phyloP scores from a whole-genome alignment of 2,888 invertebrate genomes.

The Microctonus brassicae region DNA sequence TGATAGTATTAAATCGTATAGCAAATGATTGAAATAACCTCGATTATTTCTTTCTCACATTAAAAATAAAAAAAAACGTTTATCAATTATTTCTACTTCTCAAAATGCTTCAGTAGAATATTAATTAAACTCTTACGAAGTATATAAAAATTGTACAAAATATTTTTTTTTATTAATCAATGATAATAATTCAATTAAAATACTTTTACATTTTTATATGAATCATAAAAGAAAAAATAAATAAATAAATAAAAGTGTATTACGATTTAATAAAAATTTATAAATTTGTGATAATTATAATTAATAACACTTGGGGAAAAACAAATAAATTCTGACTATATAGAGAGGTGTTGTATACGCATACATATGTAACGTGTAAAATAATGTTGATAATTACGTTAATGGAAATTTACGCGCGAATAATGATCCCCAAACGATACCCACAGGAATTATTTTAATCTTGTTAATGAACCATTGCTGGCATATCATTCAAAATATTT shows the following conservation, averaged over 20 bases:
- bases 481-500: neutral
- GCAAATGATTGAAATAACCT: constrained; percentile 4
- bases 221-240: too few species aligned
- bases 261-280: neutral
- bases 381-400: constrained; percentile 24
- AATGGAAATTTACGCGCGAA: constrained; percentile 17
- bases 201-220: too few species aligned
- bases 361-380: neutral
- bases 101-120: neutral
- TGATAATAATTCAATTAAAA: too few species aligned
- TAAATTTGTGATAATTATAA: neutral
- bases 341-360: too few species aligned
- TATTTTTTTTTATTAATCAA: too few species aligned
- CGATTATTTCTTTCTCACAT: neutral
- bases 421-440: constrained; percentile 7
- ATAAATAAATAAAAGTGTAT: too few species aligned
- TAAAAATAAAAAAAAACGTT: too few species aligned
- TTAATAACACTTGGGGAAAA: neutral
- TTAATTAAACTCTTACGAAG: neutral
- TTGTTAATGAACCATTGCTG: neutral
- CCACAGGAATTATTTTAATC: constrained; percentile 26
- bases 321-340: neutral
- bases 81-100: neutral
- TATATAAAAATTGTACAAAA: too few species aligned
- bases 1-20: neutral